phyloP scores from a whole-genome alignment of 2,888 invertebrate genomes.

The Azorinus chamasolen region DNA sequence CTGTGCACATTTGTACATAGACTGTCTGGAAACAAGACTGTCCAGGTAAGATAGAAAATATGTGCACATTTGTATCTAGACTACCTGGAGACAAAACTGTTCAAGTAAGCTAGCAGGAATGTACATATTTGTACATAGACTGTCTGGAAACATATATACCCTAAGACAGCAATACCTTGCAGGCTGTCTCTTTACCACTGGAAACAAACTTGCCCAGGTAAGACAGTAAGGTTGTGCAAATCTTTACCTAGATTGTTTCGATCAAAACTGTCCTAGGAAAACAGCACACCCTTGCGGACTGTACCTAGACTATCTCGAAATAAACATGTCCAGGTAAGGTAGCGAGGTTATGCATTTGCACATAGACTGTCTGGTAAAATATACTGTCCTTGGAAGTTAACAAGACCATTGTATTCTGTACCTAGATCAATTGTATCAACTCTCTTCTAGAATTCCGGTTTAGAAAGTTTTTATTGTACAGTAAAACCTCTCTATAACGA shows the following conservation, averaged over 20 bases:
- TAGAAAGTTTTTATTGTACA: too few species aligned
- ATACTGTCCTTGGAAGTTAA: conserved; percentile 52
- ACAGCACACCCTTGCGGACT: background rate
- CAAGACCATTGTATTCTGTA: conserved; percentile 53
- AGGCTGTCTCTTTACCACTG: too few species aligned
- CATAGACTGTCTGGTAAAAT: too few species aligned
- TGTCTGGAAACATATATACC: conserved; percentile 57
- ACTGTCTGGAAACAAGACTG: too few species aligned
- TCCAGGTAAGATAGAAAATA: too few species aligned
- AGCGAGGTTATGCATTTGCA: too few species aligned
- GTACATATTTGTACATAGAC: conserved; percentile 58
- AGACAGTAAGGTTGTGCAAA: conserved; percentile 50
- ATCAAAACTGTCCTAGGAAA: conserved; percentile 49
- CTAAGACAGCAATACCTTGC: background rate
- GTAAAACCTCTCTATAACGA: too few species aligned
- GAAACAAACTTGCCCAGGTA: too few species aligned
- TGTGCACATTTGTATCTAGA: conserved; percentile 58
- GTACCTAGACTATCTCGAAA: too few species aligned
- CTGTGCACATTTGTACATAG: too few species aligned
- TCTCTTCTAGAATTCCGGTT: too few species aligned
- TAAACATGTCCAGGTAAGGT: too few species aligned
- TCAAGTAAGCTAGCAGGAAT: conserved; percentile 50
- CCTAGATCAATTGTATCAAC: conserved; percentile 55
- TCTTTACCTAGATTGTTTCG: conserved; percentile 58
- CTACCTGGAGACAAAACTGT: conserved; percentile 58